Evolutionary conservation across 2,797 vertebrate species (phyloP).

Genomic region (Siniperca scherzeri): DNA sequence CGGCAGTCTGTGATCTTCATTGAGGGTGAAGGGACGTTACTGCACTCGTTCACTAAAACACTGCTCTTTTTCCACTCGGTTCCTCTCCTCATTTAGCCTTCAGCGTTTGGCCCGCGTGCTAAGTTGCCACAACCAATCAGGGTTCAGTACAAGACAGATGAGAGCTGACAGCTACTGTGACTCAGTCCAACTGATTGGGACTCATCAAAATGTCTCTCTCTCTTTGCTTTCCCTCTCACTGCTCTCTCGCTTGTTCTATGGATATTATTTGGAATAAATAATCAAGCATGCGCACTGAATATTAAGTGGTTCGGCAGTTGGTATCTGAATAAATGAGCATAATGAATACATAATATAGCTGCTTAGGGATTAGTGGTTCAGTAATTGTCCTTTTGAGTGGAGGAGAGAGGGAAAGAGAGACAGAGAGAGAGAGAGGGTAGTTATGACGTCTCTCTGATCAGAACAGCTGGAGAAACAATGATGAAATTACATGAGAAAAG

Average conservation of each 20-base stretch:
- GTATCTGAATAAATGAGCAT: slow-evolving; percentile 49
- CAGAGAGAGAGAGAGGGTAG: not conserved
- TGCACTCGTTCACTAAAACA: slow-evolving; percentile 49
- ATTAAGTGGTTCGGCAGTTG: slow-evolving; percentile 45
- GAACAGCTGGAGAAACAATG: not conserved
- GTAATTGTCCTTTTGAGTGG: slow-evolving; percentile 20
- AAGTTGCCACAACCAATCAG: slow-evolving; percentile 53
- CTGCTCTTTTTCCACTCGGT: slow-evolving; percentile 44
- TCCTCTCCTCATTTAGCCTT: slow-evolving; percentile 27
- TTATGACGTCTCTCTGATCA: slow-evolving; percentile 18
- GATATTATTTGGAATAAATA: slow-evolving; percentile 26
- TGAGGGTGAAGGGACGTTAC: slow-evolving; percentile 44
- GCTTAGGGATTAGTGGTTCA: slow-evolving; percentile 43
- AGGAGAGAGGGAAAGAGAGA: not conserved
- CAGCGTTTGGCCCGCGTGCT: slow-evolving; percentile 42
- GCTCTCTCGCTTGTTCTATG: not conserved
- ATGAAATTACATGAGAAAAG: not conserved
- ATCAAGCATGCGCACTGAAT: slow-evolving; percentile 19
- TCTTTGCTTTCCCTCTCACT: not conserved
- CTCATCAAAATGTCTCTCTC: slow-evolving; percentile 33
- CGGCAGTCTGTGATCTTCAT: slow-evolving; percentile 55
- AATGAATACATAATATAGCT: slow-evolving; percentile 57
- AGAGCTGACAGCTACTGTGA: slow-evolving; percentile 49
- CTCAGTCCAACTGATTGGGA: slow-evolving; percentile 35
- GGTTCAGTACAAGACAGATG: slow-evolving; percentile 16